Base-by-base conservation (phyloP, 2,888 invertebrate genomes). In the Cataglyphis altisquamis region DNA sequence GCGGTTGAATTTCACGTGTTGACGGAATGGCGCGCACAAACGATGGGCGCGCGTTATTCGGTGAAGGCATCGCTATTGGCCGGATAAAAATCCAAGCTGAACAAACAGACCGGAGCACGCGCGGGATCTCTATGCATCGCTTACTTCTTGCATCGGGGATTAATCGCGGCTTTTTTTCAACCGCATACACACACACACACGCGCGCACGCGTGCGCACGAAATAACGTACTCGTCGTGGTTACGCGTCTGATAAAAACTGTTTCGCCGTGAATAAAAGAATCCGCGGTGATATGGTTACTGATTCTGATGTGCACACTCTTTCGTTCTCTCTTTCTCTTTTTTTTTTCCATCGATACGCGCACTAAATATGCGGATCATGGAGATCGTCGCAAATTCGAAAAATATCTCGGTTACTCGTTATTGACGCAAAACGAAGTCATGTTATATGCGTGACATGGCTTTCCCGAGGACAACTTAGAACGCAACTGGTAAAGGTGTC, bases 41-140 rank as follows among this genome's bases (percentile, higher is more conserved):
- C 74, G 63, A 75, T 63, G 48, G 52, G 39, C 73, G 81, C 36
- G 41, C 75, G 84, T 72, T 41, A 45, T 67, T 74, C 81, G 83
- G 78, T 39, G 78, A 88, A 80, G 82, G 83, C 29, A 57, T 29
- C 62, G 75, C 72, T 82, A 88, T 87, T 88, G 88, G 84, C 32
- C 81, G 60, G 48, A 67, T 74, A 55, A 81, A 75, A 86, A 87
- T 88, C 62, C 81, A 63, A 74, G 80, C 55, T 82, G 73, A 57
- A 70, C 82, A 83, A 88, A 73, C 67, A 77, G 67, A 41, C n/a
- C 67, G 73, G 25, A 66, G 78, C 78, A 72, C 18, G 52, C 82
- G 80, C 73, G 48, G 64, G 75, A 48, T 80, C 52, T 81, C 68
- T 15, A 83, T 86, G 89, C 89, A 82, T 29, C 88, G 86, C 62